Evolutionary conservation across 2,113 vertebrate genomes (phyloP).

Genomic region (Montifringilla adamsi): DNA sequence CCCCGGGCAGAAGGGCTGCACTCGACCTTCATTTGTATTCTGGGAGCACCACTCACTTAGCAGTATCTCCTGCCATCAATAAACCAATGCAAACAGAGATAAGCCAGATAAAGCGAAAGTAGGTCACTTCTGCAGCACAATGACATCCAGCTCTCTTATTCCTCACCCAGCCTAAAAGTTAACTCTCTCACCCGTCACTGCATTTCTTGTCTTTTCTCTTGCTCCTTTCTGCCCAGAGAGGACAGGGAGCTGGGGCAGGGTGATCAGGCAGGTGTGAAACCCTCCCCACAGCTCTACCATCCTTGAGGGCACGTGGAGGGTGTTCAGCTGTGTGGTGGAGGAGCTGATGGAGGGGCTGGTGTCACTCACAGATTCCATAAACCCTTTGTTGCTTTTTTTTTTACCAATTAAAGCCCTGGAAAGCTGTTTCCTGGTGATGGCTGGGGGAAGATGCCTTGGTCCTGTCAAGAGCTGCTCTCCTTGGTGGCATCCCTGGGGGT

Average conservation of each 20-base stretch:
- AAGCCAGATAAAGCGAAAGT: constrained; percentile 55
- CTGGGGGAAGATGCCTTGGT: not conserved
- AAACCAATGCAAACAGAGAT: constrained; percentile 61
- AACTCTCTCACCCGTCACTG: not conserved
- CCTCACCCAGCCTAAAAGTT: not conserved
- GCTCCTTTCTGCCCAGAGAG: not conserved
- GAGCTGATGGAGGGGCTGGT: not conserved
- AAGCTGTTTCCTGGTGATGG: not conserved
- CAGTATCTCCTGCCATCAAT: constrained; percentile 60
- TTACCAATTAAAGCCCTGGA: not conserved
- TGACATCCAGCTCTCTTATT: constrained; percentile 11
- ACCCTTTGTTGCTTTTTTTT: not conserved
- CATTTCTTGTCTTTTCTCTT: not conserved
- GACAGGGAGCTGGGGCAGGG: not conserved
- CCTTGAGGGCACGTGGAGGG: not conserved
- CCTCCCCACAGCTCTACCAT: not conserved
- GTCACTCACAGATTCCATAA: not conserved
- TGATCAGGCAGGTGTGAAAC: not conserved
- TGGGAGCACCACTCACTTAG: constrained; percentile 41
- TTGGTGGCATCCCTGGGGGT: not conserved
- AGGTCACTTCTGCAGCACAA: constrained; percentile 54
- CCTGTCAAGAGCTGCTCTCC: not conserved
- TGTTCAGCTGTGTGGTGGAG: not conserved
- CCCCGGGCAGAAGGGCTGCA: not conserved
- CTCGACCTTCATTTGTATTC: constrained; percentile 53